Conservation (phyloP, 2,113 vertebrate genomes). For the Bubalus kerabau region DNA sequence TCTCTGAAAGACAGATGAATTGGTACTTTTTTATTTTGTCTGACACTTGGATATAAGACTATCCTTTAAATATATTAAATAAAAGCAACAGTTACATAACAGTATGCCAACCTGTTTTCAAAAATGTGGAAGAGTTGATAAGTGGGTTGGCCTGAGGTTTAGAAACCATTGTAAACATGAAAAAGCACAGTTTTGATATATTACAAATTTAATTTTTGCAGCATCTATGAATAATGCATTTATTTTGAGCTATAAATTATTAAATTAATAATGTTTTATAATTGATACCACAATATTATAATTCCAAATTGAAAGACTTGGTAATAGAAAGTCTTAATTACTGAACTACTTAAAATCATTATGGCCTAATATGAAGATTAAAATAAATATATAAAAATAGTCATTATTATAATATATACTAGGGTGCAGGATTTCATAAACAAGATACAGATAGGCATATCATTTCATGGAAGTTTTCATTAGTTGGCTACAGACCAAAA, state of each 20-base stretch:
- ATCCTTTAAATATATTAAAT: slow-evolving; percentile 15
- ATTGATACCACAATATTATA: not conserved
- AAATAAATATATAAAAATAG: not conserved
- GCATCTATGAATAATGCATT: not conserved
- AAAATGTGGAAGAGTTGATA: not conserved
- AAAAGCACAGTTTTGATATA: not conserved
- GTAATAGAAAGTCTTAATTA: not conserved
- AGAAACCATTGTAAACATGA: not conserved
- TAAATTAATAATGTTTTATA: not conserved
- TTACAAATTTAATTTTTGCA: not conserved
- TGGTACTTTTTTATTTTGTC: not conserved
- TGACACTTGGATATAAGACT: not conserved
- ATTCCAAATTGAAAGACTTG: not conserved
- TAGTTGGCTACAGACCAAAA: not conserved
- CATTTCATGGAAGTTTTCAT: not conserved
- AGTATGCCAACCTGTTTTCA: not conserved
- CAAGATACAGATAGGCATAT: not conserved
- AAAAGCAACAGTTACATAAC: not conserved
- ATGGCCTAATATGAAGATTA: not conserved
- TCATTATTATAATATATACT: not conserved
- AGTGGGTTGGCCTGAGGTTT: not conserved
- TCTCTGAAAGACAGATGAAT: slow-evolving; percentile 34
- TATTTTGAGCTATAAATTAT: not conserved
- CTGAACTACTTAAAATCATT: not conserved
- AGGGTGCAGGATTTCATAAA: not conserved